These are phyloP conservation scores for Pollenia labialis DNA, from an alignment of 2,888 invertebrate species.

Conservation along the genomic window DNA sequence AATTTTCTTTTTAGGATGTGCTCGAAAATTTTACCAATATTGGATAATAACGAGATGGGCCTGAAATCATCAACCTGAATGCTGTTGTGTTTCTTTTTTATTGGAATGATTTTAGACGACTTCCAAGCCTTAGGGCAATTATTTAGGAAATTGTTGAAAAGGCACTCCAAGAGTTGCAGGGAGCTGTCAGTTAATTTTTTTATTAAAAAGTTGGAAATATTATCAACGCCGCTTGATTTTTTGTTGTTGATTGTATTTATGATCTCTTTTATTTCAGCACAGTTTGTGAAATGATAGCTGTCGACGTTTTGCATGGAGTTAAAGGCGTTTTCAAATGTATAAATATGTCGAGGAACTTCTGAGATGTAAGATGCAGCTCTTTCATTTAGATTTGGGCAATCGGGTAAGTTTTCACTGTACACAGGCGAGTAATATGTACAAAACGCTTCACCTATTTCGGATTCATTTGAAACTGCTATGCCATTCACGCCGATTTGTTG, in stretches of 20 bases:
- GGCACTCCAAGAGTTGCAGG: neutral
- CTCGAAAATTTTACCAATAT: too few species aligned
- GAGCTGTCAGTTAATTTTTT: constrained; percentile 23
- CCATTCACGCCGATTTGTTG: neutral
- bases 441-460: too few species aligned
- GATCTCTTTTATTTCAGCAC: constrained; percentile 5
- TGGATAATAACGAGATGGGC: too few species aligned
- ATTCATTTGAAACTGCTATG: too few species aligned
- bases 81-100: constrained; percentile 18
- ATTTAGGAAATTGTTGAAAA: too few species aligned
- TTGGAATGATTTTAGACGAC: constrained; percentile 23
- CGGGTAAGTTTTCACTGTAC: too few species aligned
- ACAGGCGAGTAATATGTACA: too few species aligned
- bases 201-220: neutral
- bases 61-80: too few species aligned
- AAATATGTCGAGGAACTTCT: neutral
- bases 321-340: constrained; percentile 17
- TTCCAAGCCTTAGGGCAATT: constrained; percentile 17
- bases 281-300: constrained; percentile 15
- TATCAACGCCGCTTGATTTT: constrained; percentile 20
- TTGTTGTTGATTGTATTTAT: constrained; percentile 19
- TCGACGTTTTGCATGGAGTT: constrained; percentile 4
- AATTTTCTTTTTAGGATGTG: too few species aligned
- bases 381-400: constrained; percentile 2
- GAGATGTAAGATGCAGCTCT: neutral